Conservation (phyloP, 2,797 vertebrate genomes). For the Lagodon rhomboides region DNA sequence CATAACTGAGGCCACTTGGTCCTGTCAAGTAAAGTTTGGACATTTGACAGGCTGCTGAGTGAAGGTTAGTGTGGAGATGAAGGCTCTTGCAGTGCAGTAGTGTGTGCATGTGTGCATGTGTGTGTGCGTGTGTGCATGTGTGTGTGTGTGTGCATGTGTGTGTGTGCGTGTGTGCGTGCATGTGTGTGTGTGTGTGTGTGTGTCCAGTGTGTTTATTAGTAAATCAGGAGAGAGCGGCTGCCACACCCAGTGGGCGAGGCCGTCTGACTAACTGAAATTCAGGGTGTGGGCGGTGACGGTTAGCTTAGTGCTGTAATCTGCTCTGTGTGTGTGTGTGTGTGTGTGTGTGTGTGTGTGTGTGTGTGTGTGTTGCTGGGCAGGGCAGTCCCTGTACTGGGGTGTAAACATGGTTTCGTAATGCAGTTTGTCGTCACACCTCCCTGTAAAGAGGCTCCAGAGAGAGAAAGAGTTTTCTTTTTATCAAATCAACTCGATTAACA, state of each 20-base stretch:
- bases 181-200: slow-evolving; percentile 26
- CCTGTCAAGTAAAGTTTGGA: slow-evolving; percentile 1
- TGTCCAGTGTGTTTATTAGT: slow-evolving; percentile 46
- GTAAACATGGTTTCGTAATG: slow-evolving; percentile 86
- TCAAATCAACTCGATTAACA: slow-evolving; percentile 21
- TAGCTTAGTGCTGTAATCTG: slow-evolving; percentile 46
- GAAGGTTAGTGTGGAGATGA: slow-evolving; percentile 3
- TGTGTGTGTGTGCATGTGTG: slow-evolving; percentile 16
- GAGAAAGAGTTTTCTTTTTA: background rate
- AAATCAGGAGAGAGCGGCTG: slow-evolving; percentile 49
- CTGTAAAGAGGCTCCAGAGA: slow-evolving; percentile 60
- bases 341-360: slow-evolving; percentile 20
- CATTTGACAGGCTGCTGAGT: slow-evolving; percentile 7
- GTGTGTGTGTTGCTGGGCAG: slow-evolving; percentile 76
- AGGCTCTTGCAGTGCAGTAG: background rate
- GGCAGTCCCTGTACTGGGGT: slow-evolving; percentile 74
- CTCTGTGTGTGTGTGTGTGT: slow-evolving; percentile 33
- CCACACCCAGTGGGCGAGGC: slow-evolving; percentile 73
- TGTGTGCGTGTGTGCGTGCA: slow-evolving; percentile 9
- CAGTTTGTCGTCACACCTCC: slow-evolving; percentile 72
- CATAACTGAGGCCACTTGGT: slow-evolving; percentile 16
- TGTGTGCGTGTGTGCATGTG: slow-evolving; percentile 38
- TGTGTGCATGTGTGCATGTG: slow-evolving; percentile 7
- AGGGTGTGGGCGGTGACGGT: slow-evolving; percentile 69
- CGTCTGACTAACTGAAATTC: slow-evolving; percentile 59